Base-by-base conservation (phyloP, 2,888 invertebrate genomes). In the Drosophila algonquin region DNA sequence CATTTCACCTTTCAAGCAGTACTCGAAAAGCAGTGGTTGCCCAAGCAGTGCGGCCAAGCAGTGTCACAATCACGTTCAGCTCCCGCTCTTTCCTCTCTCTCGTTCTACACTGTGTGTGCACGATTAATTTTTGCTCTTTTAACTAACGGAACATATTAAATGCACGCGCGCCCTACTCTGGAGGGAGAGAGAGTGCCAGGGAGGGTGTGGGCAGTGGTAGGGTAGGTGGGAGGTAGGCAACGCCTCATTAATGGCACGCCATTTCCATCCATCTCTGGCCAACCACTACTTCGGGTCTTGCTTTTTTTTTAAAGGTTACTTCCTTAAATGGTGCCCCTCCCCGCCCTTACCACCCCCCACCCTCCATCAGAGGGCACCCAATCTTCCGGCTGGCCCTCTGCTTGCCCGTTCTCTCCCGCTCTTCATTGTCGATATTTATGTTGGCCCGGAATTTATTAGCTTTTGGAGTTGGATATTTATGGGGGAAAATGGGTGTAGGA, bases 181-280 rank as follows among this genome's bases (percentile, higher is more conserved):
- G 18, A 21, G 45, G 45, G 32, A 24, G 21, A 21, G 21, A 21
- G 21, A 21, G 21, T 21, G 21, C 21, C 21, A 21, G 21, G 3
- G 21, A 21, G 21, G 2, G 21, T 21, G 47, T 27, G 7, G 8
- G 35, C 63, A 56, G 30, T 47, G 48, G 40, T 2, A 2, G 18
- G 10, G 47, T n/a, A 12, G 32, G 60, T 27, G 27, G 8, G 0
- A 18, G 50, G 56, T 46, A 45, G 61, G 63, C 50, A 72, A 73
- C 68, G 77, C 62, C 75, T 77, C 74, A 84, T 81, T 84, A 81
- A 73, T 79, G 64, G 68, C 81, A 81, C 79, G 79, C 84, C 68
- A 81, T 81, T 77, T 73, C 62, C 21, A 40, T 57, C 45, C 32
- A 27, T 8, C 40, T 68, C 52, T 48, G n/a, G 24, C 10, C 27